Evolutionary conservation across 2,113 vertebrate species (phyloP), one percentile per base, ranked within the genome.

Genomic region (Esox niger): DNA sequence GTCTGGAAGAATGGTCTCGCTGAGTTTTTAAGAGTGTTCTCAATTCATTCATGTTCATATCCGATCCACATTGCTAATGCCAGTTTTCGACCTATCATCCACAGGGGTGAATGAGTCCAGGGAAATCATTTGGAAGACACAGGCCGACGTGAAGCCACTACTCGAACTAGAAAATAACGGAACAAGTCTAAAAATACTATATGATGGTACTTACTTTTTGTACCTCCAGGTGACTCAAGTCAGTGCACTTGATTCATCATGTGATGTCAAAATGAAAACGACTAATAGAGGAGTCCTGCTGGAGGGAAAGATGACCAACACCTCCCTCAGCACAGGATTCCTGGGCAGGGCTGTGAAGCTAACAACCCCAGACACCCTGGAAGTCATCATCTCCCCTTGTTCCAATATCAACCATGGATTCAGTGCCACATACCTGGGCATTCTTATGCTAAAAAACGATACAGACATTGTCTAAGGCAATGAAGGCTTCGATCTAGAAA

Each of bases 171-270:
- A 1, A 13, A 55, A 55, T 1, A 9, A 2, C 0, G 33, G 23
- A 17, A n/a, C n/a, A n/a, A 2, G 0, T 0, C 11, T 79, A 26
- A 33, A 2, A 3, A 25, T 64, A 6, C 10, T 0, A 0, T 0
- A 30, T n/a, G 79, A 83, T 1, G 90, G 86, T 25, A 58, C 59
- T 20, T 90, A 81, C 77, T 86, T 87, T 32, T n/a, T 91, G 9
- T 85, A 38, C 73, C 79, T 89, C 21, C 81, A 77, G 43, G 72
- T 89, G 67, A 79, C 81, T 15, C 65, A 47, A 1, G 2, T 13
- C 6, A 3, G n/a, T n/a, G n/a, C 47, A 11, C 0, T 1, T 2
- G n/a, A n/a, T n/a, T n/a, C n/a, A n/a, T n/a, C n/a, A n/a, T n/a
- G 0, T 5, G 6, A 2, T 3, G 6, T 4, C 3, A 65, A 0